phyloP scores from a whole-genome alignment of 2,113 vertebrate species.

The Prinia subflava region DNA sequence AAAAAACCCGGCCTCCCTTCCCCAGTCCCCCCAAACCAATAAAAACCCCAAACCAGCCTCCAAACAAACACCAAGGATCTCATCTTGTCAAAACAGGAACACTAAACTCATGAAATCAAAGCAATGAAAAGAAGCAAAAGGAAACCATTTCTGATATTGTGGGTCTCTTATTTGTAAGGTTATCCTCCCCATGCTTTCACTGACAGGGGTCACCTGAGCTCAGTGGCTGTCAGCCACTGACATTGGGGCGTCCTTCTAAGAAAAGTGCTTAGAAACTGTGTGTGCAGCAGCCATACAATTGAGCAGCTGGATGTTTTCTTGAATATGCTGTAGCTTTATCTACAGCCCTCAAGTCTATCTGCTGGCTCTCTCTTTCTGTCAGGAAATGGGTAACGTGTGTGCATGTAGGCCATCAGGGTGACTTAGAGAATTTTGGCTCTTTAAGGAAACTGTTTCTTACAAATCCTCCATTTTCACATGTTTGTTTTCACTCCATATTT shows the following conservation, averaged over 20 bases:
- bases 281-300: not conserved
- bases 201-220: not conserved
- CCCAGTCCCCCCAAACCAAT: not conserved
- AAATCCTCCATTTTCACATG: not conserved
- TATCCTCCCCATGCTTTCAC: not conserved
- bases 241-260: not conserved
- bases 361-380: not conserved
- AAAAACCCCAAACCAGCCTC: not conserved
- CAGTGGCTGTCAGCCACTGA: not conserved
- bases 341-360: not conserved
- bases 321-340: not conserved
- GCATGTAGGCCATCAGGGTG: not conserved
- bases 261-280: not conserved
- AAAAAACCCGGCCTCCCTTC: fast-evolving
- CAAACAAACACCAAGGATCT: not conserved
- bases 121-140: not conserved
- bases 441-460: not conserved
- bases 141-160: not conserved
- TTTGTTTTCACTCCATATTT: conserved; percentile 25
- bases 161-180: not conserved
- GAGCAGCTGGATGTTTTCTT: not conserved
- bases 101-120: not conserved
- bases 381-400: not conserved
- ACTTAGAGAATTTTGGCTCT: not conserved
- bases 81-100: not conserved